Conservation (phyloP, 2,888 invertebrate species). For the Thymelicus sylvestris region DNA sequence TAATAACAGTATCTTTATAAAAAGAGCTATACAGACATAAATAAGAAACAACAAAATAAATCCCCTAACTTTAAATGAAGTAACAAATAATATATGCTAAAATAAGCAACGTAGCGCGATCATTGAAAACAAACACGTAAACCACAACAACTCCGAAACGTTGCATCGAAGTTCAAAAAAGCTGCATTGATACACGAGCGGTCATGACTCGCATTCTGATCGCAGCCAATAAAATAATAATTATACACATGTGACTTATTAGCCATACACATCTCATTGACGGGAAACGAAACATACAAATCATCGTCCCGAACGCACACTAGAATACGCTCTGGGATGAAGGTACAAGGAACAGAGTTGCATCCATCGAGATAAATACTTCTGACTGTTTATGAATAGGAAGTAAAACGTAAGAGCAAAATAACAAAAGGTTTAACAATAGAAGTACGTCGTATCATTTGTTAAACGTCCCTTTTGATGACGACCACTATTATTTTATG, state of each 20-base stretch:
- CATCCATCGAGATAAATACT: slow-evolving; percentile 30
- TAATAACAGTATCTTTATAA: no score
- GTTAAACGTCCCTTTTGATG: slow-evolving; percentile 83
- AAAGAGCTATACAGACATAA: no score
- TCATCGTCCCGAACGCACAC: slow-evolving; percentile 7
- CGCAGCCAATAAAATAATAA: slow-evolving; percentile 81
- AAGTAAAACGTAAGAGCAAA: slow-evolving; percentile 64
- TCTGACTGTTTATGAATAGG: slow-evolving; percentile 53
- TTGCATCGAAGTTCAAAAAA: slow-evolving; percentile 45
- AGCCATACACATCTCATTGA: slow-evolving; percentile 68
- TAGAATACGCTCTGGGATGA: slow-evolving; percentile 7
- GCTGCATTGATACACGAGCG: slow-evolving; percentile 66
- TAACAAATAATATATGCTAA: neutral
- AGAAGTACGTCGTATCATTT: slow-evolving; percentile 81
- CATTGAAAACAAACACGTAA: slow-evolving; percentile 29
- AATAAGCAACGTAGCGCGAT: slow-evolving; percentile 8
- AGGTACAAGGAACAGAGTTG: slow-evolving; percentile 11
- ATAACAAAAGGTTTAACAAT: slow-evolving; percentile 81
- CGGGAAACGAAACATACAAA: slow-evolving; percentile 42
- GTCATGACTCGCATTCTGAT: slow-evolving; percentile 76
- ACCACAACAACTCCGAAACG: slow-evolving; percentile 26
- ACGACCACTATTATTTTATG: slow-evolving; percentile 81
- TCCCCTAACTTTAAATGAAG: no score
- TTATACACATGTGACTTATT: slow-evolving; percentile 83
- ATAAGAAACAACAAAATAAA: no score